Conservation (phyloP, 2,888 invertebrate species). For the Trissolcus brochymenae region DNA sequence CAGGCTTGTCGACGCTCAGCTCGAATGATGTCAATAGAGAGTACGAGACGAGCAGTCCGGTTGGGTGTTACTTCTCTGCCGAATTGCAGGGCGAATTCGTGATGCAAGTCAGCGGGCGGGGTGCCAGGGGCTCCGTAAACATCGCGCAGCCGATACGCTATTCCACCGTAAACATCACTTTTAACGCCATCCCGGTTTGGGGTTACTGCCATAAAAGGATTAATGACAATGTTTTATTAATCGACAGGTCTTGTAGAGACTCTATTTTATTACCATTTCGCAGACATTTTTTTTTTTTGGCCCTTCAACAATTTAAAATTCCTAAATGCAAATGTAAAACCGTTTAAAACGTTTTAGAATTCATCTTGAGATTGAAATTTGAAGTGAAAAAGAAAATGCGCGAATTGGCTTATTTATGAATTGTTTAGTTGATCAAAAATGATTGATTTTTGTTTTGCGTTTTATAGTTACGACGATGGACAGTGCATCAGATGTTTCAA, state of each 20-base stretch:
- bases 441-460: background rate
- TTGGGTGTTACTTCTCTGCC: constrained; percentile 81
- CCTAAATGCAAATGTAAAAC: background rate
- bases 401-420: too few species aligned
- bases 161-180: constrained; percentile 80
- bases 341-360: background rate
- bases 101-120: constrained; percentile 78
- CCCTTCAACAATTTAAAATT: too few species aligned
- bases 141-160: constrained; percentile 78
- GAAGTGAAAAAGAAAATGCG: too few species aligned
- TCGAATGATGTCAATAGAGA: constrained; percentile 58
- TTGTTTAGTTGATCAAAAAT: background rate
- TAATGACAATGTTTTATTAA: constrained; percentile 81
- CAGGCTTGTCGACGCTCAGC: constrained; percentile 59
- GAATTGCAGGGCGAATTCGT: constrained; percentile 82
- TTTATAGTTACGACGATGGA: constrained; percentile 78
- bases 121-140: constrained; percentile 70
- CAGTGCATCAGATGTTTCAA: constrained; percentile 81
- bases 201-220: constrained; percentile 80
- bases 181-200: constrained; percentile 82
- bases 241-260: constrained; percentile 76
- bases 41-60: constrained; percentile 64
- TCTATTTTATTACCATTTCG: too few species aligned
- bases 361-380: too few species aligned
- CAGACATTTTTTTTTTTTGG: too few species aligned